Conservation (phyloP, 2,888 invertebrate genomes). For the Cheilosia variabilis region DNA sequence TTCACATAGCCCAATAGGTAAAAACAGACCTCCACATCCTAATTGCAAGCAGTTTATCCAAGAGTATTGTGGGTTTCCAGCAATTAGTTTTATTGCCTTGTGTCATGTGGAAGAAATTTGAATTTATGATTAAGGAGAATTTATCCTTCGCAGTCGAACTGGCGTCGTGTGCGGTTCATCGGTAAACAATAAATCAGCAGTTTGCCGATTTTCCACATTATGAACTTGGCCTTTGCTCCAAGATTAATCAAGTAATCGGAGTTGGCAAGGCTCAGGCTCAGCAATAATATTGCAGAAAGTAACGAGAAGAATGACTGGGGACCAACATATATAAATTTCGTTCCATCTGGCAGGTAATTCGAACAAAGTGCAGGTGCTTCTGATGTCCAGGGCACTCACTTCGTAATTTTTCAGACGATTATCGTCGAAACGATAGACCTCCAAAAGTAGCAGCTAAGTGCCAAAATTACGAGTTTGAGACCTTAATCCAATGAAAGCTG, state of each 20-base stretch:
- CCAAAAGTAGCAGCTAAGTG: no score
- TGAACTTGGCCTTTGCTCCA: conserved; percentile 12
- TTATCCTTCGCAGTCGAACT: conserved; percentile 24
- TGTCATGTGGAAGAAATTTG: conserved; percentile 67
- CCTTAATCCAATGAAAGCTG: no score
- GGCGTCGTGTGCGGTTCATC: conserved; percentile 3
- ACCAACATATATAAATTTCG: no score
- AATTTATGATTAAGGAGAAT: conserved; percentile 62
- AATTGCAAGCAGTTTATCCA: conserved; percentile 48
- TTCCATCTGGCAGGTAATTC: no score
- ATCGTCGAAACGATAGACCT: no score
- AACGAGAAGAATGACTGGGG: no score
- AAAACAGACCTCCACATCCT: conserved; percentile 56
- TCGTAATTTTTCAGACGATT: no score
- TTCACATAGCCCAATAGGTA: conserved; percentile 3
- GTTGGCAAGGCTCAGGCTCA: background rate
- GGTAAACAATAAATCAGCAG: conserved; percentile 41
- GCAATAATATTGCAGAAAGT: no score
- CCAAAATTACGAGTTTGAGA: no score
- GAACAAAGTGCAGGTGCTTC: no score
- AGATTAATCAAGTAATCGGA: conserved; percentile 20
- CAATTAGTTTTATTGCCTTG: conserved; percentile 67
- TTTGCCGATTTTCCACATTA: conserved; percentile 34
- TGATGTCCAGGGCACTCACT: no score
- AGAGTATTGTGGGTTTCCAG: conserved; percentile 59